A percentile compares a stretch with the other conserved stretches of the same genome.
phyloP scores from a whole-genome alignment of 2,113 vertebrate species.

The Trachemys scripta region DNA sequence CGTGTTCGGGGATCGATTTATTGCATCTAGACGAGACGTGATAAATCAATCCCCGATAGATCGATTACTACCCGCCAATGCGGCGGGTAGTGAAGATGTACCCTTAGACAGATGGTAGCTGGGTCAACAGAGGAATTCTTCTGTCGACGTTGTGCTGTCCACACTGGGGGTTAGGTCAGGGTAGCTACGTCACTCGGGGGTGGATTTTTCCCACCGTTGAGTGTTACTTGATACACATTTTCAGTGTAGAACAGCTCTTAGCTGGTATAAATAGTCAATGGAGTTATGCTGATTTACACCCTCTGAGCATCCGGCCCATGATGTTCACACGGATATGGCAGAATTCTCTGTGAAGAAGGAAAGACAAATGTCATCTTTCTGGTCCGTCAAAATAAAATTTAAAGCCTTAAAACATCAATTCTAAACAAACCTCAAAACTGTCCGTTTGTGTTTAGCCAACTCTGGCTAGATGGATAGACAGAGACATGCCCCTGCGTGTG shows the following conservation, averaged over 20 bases:
- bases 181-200: background rate
- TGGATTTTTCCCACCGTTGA: background rate
- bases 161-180: background rate
- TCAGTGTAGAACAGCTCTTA: background rate
- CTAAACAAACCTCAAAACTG: background rate
- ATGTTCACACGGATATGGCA: background rate
- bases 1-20: no score
- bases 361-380: background rate
- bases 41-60: no score
- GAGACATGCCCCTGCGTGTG: background rate
- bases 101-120: no score
- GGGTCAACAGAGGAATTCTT: no score
- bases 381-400: background rate
- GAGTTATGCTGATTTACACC: background rate
- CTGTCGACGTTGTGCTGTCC: background rate
- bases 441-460: background rate
- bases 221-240: background rate
- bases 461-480: background rate
- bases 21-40: no score
- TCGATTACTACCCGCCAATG: no score
- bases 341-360: background rate
- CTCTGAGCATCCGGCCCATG: background rate
- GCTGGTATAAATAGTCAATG: slow-evolving; percentile 36
- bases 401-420: background rate
- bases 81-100: no score